Evolutionary conservation across 2,797 vertebrate genomes (phyloP), one percentile per base, ranked within the genome.

Genomic region (Semotilus atromaculatus): DNA sequence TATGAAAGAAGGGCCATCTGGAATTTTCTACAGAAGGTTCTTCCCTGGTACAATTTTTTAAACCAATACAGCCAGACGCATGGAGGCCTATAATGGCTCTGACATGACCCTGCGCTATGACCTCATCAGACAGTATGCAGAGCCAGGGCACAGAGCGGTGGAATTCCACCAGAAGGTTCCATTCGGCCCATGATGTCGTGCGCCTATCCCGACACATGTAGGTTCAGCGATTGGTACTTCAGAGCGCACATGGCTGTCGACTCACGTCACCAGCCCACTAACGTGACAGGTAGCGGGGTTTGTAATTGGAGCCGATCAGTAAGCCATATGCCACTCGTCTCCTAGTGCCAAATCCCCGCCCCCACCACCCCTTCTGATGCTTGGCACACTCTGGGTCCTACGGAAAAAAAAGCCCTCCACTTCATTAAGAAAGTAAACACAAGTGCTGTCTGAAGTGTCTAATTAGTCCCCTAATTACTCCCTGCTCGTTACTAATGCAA

Each of bases 401-500:
- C 90, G 92, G 89, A 93, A 85, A 83, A 91, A 94, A 91, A 96
- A 83, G 83, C 89, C 92, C 97, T 97, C 96, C 97, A 99, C 97
- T 97, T 98, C 97, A 98, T 99, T 99, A 99, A 96, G 96, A 99
- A 99, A 98, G 97, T 99, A 99, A 98, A 99, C 98, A 98, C 96
- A 97, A 99, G 97, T 98, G 97, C 96, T 96, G 96, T 98, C 97
- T 99, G 96, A 99, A 99, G 98, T 98, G 98, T 97, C 97, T 99
- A 99, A 99, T 99, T 99, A 99, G 97, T 97, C 96, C 95, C 96
- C 97, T 99, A 99, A 99, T 99, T 99, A 99, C 97, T 98, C 97
- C 97, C 97, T 94, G 98, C 97, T 99, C 98, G 97, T 99, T 99
- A 99, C 97, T 98, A 99, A 99, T 99, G 98, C 98, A 99, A 99